These are phyloP conservation scores for Rhinophrynus dorsalis DNA, from an alignment of 2,797 vertebrate genomes.

Conservation along the genomic window DNA sequence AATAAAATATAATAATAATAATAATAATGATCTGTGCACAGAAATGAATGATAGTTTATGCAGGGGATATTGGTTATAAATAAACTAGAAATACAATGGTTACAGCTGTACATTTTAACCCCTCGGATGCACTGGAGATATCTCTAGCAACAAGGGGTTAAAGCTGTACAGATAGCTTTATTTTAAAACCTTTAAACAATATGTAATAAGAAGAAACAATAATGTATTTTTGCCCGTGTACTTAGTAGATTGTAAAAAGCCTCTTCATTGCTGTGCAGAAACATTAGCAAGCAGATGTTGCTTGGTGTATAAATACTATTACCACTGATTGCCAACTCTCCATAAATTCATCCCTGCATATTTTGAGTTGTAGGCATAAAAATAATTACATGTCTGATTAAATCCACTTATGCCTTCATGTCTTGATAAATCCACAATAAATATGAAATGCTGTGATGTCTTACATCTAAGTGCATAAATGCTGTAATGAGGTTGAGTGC, in stretches of 20 bases:
- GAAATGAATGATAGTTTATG: no score
- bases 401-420: constrained; percentile 65
- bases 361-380: constrained; percentile 66
- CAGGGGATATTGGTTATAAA: constrained; percentile 29
- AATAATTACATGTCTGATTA: constrained; percentile 70
- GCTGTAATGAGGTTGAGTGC: constrained; percentile 38
- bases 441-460: constrained; percentile 56
- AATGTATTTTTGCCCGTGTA: constrained; percentile 39
- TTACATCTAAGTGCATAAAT: constrained; percentile 59
- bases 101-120: no score
- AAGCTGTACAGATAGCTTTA: no score
- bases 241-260: constrained; percentile 54
- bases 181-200: constrained; percentile 53
- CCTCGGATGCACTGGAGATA: no score
- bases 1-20: no score
- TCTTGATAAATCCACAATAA: constrained; percentile 64
- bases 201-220: constrained; percentile 50
- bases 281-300: constrained; percentile 67
- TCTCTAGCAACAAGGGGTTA: no score
- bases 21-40: no score
- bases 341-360: constrained; percentile 67
- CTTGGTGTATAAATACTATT: constrained; percentile 69
- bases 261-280: constrained; percentile 63
- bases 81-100: no score
- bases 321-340: constrained; percentile 66